Percentiles rank a stretch among this genome's conserved stretches.
Evolutionary conservation across 2,888 invertebrate species (phyloP).

Genomic region (Volucella zonaria): DNA sequence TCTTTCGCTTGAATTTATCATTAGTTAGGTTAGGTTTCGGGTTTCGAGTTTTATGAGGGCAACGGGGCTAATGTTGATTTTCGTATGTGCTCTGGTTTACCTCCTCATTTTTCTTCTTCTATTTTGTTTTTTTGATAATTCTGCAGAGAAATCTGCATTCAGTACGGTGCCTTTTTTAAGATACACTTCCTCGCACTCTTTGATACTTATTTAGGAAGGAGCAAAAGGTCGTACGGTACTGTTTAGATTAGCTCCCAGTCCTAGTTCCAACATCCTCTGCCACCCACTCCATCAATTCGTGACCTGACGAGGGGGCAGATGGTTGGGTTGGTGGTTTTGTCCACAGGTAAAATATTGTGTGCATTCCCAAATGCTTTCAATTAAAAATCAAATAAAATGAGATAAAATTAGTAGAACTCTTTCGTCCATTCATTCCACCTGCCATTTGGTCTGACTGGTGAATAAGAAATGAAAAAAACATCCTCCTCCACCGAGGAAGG

Average conservation of each 20-base stretch:
- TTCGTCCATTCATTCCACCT: slow-evolving; percentile 60
- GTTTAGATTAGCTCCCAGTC: slow-evolving; percentile 13
- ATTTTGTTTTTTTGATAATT: slow-evolving; percentile 42
- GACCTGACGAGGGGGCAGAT: slow-evolving; percentile 1
- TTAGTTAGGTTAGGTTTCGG: slow-evolving; percentile 1
- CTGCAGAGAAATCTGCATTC: slow-evolving; percentile 70
- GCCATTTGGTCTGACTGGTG: not conserved
- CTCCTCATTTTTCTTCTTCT: slow-evolving; percentile 32
- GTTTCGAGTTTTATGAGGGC: not conserved
- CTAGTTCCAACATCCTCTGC: not conserved
- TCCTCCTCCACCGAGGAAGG: slow-evolving; percentile 55
- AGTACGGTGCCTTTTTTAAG: slow-evolving; percentile 47
- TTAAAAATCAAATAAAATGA: slow-evolving; percentile 74
- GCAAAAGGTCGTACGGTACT: slow-evolving; percentile 57
- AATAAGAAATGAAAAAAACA: slow-evolving; percentile 26
- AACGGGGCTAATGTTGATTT: slow-evolving; percentile 70
- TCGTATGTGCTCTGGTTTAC: slow-evolving; percentile 65
- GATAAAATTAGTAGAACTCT: slow-evolving; percentile 72
- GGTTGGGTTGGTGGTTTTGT: slow-evolving; percentile 25
- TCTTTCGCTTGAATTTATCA: slow-evolving; percentile 40
- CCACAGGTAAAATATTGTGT: slow-evolving; percentile 66
- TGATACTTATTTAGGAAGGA: slow-evolving; percentile 56
- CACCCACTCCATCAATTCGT: slow-evolving; percentile 29
- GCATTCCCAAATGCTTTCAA: slow-evolving; percentile 73
- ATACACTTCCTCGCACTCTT: slow-evolving; percentile 49